Conservation (phyloP, 2,888 invertebrate species). For the Folsomia candida region DNA sequence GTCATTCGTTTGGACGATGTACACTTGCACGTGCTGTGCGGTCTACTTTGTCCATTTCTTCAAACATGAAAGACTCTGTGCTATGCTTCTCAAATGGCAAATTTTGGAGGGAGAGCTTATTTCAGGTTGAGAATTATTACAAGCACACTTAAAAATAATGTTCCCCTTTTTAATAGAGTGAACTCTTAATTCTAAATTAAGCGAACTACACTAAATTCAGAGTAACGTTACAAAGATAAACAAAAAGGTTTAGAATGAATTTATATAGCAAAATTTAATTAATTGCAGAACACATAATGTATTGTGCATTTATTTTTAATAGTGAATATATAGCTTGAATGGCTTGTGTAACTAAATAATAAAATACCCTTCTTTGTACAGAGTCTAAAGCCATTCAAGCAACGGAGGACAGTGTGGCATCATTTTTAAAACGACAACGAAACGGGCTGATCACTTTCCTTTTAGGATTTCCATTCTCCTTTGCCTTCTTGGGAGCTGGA, state of each 20-base stretch:
- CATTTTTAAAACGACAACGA: neutral
- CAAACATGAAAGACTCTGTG: neutral
- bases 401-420: neutral
- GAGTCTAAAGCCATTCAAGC: neutral
- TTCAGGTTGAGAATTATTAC: neutral
- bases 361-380: no score
- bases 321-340: no score
- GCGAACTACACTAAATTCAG: no score
- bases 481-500: neutral
- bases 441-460: neutral
- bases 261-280: no score
- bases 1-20: neutral
- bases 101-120: constrained; percentile 8
- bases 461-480: neutral
- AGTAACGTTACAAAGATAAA: no score
- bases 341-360: no score
- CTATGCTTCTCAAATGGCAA: constrained; percentile 15
- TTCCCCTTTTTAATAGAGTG: no score
- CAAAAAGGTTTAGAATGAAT: no score
- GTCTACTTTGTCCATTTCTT: neutral
- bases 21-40: neutral
- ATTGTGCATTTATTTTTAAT: no score
- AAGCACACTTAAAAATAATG: neutral
- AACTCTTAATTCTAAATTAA: no score
- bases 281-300: no score